Percentiles rank a stretch among this genome's conserved stretches.
phyloP scores from a whole-genome alignment of 2,888 invertebrate genomes.

The Tenthredo mesomela region DNA sequence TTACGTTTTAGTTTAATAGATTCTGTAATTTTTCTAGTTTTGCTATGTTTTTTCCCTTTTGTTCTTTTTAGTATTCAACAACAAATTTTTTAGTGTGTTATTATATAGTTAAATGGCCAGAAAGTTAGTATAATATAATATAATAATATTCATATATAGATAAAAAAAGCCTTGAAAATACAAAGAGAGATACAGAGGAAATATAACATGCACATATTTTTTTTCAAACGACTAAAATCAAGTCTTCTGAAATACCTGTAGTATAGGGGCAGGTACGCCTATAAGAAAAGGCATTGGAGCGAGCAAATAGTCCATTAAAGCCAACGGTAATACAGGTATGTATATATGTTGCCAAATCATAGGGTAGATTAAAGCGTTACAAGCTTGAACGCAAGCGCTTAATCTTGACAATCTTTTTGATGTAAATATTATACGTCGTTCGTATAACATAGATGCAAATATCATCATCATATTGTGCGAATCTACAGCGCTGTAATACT shows the following conservation, averaged over 20 bases:
- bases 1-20: conserved; percentile 23
- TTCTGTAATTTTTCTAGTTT: neutral
- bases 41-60: neutral
- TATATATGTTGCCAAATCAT: conserved; percentile 99
- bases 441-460: conserved; percentile 97
- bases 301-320: conserved; percentile 92
- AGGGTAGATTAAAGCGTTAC: conserved; percentile 96
- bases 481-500: conserved; percentile 99
- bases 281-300: conserved; percentile 99
- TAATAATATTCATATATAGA: neutral
- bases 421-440: conserved; percentile 95
- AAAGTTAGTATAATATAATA: conserved; percentile 4
- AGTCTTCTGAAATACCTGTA: conserved; percentile 82
- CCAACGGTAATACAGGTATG: conserved; percentile 95
- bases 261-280: conserved; percentile 93
- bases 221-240: neutral
- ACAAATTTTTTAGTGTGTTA: neutral
- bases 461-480: conserved; percentile 96
- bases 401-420: conserved; percentile 93
- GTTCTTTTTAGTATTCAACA: neutral
- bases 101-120: neutral
- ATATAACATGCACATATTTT: neutral
- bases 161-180: neutral
- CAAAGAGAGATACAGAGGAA: neutral
- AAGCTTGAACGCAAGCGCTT: conserved; percentile 96